These are phyloP conservation scores for Chlorospingus flavigularis DNA, from an alignment of 2,797 vertebrate species.

Conservation along the genomic window DNA sequence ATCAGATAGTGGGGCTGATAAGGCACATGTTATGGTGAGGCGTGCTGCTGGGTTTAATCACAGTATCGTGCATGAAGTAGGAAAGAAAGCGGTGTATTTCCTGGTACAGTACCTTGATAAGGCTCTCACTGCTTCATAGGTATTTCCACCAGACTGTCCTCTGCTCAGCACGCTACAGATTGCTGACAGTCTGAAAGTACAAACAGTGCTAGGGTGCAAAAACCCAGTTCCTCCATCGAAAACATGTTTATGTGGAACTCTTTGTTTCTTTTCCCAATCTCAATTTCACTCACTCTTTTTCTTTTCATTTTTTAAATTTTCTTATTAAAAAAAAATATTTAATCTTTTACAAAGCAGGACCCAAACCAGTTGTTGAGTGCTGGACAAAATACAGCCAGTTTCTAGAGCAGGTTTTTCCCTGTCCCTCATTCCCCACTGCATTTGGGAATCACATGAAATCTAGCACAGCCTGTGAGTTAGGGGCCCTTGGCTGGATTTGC, in stretches of 20 bases:
- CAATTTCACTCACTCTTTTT: background rate
- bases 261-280: background rate
- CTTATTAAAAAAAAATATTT: background rate
- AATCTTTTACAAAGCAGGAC: background rate
- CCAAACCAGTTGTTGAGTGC: background rate
- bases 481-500: background rate
- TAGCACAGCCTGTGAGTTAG: background rate
- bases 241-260: background rate
- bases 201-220: background rate
- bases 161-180: background rate
- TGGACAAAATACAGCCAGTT: background rate
- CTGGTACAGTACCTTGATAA: conserved; percentile 35
- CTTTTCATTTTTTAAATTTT: fast-evolving
- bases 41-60: conserved; percentile 38
- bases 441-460: background rate
- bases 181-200: background rate
- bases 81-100: conserved; percentile 20
- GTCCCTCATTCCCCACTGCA: background rate
- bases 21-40: conserved; percentile 37
- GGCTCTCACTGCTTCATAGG: conserved; percentile 1
- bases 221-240: background rate
- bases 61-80: background rate
- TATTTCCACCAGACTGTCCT: conserved; percentile 33
- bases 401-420: background rate
- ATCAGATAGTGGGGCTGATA: conserved; percentile 60